A percentile compares a stretch with the other conserved stretches of the same genome.
Conservation (phyloP, 2,888 invertebrate genomes). For the Pristionchus arcanus region DNA sequence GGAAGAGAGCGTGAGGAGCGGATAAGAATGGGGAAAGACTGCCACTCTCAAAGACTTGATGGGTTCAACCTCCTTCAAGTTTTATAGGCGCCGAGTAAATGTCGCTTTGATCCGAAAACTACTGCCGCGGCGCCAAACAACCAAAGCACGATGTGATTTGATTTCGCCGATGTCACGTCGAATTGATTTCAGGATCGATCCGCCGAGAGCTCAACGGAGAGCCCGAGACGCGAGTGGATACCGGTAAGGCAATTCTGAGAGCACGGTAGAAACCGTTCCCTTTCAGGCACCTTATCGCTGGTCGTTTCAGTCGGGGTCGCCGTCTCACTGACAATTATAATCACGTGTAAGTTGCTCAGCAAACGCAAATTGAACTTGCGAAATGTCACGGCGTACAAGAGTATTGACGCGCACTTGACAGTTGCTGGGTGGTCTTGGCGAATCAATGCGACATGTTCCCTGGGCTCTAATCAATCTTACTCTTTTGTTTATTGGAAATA, state of each 20-base stretch:
- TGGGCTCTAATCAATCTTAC: constrained; percentile 21
- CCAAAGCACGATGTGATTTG: not conserved
- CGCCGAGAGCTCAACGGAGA: constrained; percentile 74
- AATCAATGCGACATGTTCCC: not conserved
- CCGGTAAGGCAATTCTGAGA: constrained; percentile 52
- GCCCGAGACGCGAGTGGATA: constrained; percentile 67
- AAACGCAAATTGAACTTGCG: not conserved
- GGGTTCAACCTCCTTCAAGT: constrained; percentile 42
- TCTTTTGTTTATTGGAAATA: not conserved
- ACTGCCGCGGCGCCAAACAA: not conserved
- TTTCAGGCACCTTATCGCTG: constrained; percentile 71
- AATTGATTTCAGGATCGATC: constrained; percentile 69
- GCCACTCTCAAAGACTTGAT: constrained; percentile 31
- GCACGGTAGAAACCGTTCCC: constrained; percentile 64
- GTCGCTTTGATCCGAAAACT: constrained; percentile 13
- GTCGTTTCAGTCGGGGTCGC: constrained; percentile 76
- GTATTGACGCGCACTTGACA: not conserved
- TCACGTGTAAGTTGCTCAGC: constrained; percentile 71
- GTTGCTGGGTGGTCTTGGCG: not conserved
- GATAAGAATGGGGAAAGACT: constrained; percentile 3
- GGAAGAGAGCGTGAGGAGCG: not conserved
- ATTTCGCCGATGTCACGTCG: not conserved
- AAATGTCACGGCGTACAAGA: not conserved
- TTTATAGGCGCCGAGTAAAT: not conserved
- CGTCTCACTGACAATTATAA: constrained; percentile 72